Evolutionary conservation across 2,113 vertebrate genomes (phyloP), one percentile per base, ranked within the genome.

Genomic region (Lamprotornis superbus): DNA sequence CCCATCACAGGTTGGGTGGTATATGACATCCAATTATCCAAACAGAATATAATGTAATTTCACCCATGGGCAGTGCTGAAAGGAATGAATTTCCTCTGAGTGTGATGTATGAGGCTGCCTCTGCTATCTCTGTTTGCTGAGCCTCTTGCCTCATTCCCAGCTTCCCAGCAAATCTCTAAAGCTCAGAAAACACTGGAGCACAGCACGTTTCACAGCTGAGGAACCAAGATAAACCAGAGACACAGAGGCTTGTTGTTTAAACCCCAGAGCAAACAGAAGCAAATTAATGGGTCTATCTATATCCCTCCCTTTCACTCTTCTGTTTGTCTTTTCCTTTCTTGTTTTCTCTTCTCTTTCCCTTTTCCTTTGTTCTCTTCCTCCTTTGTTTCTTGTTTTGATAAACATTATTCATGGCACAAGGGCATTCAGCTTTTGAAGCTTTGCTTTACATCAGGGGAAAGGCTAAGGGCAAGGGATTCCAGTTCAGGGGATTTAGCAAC

Each of bases 31-130:
- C 97, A 97, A 96, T 98, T 97, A 98, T 93, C 97, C 95, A 83
- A 97, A 94, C 93, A 81, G 97, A 96, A 97, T 95, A 96, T 89
- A 96, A 96, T 89, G 61, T 96, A 97, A 97, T 98, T 98, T 98
- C 98, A 98, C 97, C 97, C 98, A 96, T 97, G 98, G 97, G 95
- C 97, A 96, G 83, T 9, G 15, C 96, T 95, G 97, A 98, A 97
- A 98, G 94, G 96, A 93, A 40, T 86, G 91, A 88, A 92, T 97
- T 97, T 88, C 95, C 91, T 96, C 83, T 2, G 63, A n/a, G 90
- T 60, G 79, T 96, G 96, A 98, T 96, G 95, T 95, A 97, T 83
- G 96, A 96, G 94, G 89, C 85, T 2, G 81, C 94, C 89, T 93
- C 93, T 61, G 64, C 95, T 96, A 63, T 95, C 70, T 97, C 94